These are phyloP conservation scores for Thera obeliscata DNA, from an alignment of 2,888 invertebrate species.

Conservation along the genomic window DNA sequence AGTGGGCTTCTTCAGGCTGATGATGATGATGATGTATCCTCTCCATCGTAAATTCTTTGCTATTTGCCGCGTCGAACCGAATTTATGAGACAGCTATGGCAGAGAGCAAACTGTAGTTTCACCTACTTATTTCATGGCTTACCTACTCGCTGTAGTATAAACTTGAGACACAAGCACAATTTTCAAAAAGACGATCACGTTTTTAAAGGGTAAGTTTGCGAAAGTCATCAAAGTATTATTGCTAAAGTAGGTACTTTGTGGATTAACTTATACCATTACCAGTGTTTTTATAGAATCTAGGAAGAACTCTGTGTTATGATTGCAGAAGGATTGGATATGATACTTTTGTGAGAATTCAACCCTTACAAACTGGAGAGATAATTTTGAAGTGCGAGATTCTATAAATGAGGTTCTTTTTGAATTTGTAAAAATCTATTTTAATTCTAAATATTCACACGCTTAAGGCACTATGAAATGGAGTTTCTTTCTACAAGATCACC, in stretches of 20 bases:
- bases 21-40: background rate
- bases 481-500: background rate
- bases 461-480: too few species aligned
- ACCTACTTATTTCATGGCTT: background rate
- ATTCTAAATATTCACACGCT: too few species aligned
- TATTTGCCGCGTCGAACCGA: background rate
- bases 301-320: background rate
- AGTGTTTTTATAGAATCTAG: background rate
- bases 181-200: background rate
- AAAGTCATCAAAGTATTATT: background rate
- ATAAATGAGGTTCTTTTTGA: too few species aligned
- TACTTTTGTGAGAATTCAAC: too few species aligned
- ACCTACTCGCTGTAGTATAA: conserved; percentile 29
- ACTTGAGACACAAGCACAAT: background rate
- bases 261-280: background rate
- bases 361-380: too few species aligned
- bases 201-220: background rate
- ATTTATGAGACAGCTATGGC: background rate
- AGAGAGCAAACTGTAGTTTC: background rate
- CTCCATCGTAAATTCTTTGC: background rate
- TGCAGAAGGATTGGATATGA: too few species aligned
- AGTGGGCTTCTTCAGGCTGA: too few species aligned
- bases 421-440: too few species aligned
- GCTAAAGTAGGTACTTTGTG: conserved; percentile 3
- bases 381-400: too few species aligned